Evolutionary conservation across 2,888 invertebrate species (phyloP), one percentile per base, ranked within the genome.

Genomic region (Molorchus minor): DNA sequence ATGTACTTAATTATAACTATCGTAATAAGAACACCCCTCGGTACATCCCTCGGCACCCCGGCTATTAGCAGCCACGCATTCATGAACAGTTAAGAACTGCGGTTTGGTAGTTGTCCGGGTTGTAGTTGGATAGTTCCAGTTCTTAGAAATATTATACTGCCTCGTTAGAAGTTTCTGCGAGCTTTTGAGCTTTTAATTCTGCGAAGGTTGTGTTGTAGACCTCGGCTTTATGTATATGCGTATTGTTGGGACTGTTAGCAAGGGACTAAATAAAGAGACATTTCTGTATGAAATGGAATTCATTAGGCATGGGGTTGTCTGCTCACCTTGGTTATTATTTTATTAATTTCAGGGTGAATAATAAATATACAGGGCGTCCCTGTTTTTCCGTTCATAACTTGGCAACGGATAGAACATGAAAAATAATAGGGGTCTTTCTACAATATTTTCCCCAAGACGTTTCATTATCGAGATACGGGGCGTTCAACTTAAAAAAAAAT

Each of bases 131-230:
- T 49, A 49, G 43, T 54, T 54, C 36, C 35, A 47, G 47, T 41
- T 53, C 53, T 53, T 44, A 49, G 33, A 56, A 41, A 41, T 41
- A 43, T 49, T 49, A 41, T n/a, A n/a, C n/a, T 38, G 43, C 49
- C 56, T 56, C 46, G 49, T 56, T 56, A 56, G 40, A 49, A 56
- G 41, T 56, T 56, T 47, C 47, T 56, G 19, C 12, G 35, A 41
- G 35, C 16, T 30, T 49, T 21, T 41, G 54, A 45, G 45, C 45
- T 45, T 45, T 44, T 30, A 45, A 45, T 25, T 45, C 38, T 45
- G 25, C 29, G 29, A 45, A 54, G 45, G 45, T 45, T 44, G 25
- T 16, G 36, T 44, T 15, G 13, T 43, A 20, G 43, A 12, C 7
- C 25, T 25, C 15, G 43, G 15, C 43, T 43, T 43, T 43, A 25